These are phyloP conservation scores for Drosophila arawakana DNA, from an alignment of 1,140 invertebrate genomes.

Conservation along the genomic window DNA sequence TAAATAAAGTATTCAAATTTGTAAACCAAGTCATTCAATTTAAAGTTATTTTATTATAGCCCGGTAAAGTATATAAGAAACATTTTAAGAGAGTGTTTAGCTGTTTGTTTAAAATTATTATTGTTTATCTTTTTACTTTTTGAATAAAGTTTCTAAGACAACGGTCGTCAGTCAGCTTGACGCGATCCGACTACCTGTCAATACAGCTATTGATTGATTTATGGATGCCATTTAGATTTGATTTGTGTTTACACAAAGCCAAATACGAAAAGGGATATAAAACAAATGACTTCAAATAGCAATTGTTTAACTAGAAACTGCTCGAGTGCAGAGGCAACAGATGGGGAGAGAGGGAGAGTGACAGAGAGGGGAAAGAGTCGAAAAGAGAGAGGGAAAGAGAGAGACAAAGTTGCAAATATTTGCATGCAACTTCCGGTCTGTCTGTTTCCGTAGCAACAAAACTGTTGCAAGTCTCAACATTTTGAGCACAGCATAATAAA, in stretches of 20 bases:
- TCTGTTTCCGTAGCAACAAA: constrained; percentile 45
- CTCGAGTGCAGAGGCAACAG: background rate
- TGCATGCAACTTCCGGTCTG: constrained; percentile 54
- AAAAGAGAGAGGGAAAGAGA: background rate
- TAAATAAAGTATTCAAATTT: background rate
- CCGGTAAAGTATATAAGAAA: background rate
- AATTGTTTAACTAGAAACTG: constrained; percentile 5
- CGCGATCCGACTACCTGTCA: constrained; percentile 66
- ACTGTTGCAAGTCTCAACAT: constrained; percentile 28
- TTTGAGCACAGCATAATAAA: constrained; percentile 44
- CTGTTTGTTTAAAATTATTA: background rate
- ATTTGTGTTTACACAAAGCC: constrained; percentile 53
- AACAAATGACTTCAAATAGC: constrained; percentile 38
- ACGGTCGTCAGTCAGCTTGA: constrained; percentile 53
- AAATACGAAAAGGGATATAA: constrained; percentile 37
- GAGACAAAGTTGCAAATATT: constrained; percentile 30
- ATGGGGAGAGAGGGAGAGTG: background rate
- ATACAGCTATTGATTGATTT: constrained; percentile 74
- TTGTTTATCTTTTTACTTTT: constrained; percentile 21
- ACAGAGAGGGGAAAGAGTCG: background rate
- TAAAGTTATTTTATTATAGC: background rate
- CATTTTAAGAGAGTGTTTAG: constrained; percentile 16
- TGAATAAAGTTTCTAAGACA: constrained; percentile 45
- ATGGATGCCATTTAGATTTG: constrained; percentile 64
- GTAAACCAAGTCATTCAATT: background rate